These are phyloP conservation scores for Operophtera brumata DNA, from an alignment of 2,888 invertebrate species.

Conservation along the genomic window DNA sequence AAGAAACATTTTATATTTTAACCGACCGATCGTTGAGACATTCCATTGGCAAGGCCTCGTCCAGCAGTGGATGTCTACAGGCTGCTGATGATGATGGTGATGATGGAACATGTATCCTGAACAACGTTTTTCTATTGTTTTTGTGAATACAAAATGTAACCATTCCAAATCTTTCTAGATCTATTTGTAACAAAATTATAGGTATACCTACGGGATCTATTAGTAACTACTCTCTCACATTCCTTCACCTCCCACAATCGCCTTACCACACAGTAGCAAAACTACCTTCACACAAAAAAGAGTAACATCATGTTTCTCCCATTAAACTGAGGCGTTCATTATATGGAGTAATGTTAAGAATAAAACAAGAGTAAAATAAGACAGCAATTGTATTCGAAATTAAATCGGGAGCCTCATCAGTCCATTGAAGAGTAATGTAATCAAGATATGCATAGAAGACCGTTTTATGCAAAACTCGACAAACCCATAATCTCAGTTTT, in stretches of 20 bases:
- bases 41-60: too few relatives aligned
- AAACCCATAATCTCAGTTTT: not conserved
- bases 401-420: slow-evolving; percentile 62
- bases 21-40: too few relatives aligned
- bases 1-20: too few relatives aligned
- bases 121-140: too few relatives aligned
- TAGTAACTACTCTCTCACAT: too few relatives aligned
- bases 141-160: too few relatives aligned
- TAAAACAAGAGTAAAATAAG: slow-evolving; percentile 51
- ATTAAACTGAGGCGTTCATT: slow-evolving; percentile 58
- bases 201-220: too few relatives aligned
- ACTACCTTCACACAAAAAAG: slow-evolving; percentile 23
- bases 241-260: slow-evolving; percentile 17
- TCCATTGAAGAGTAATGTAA: slow-evolving; percentile 62
- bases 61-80: too few relatives aligned
- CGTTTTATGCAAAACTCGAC: not conserved
- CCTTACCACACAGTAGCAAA: slow-evolving; percentile 31
- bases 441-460: slow-evolving; percentile 54
- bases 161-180: too few relatives aligned
- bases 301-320: slow-evolving; percentile 44
- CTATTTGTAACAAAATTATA: too few relatives aligned
- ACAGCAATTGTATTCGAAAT: slow-evolving; percentile 56
- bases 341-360: slow-evolving; percentile 52
- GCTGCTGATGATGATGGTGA: too few relatives aligned
- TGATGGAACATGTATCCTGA: too few relatives aligned